Evolutionary conservation across 1,140 invertebrate species (phyloP).

Genomic region (Drosophila chauvacae): DNA sequence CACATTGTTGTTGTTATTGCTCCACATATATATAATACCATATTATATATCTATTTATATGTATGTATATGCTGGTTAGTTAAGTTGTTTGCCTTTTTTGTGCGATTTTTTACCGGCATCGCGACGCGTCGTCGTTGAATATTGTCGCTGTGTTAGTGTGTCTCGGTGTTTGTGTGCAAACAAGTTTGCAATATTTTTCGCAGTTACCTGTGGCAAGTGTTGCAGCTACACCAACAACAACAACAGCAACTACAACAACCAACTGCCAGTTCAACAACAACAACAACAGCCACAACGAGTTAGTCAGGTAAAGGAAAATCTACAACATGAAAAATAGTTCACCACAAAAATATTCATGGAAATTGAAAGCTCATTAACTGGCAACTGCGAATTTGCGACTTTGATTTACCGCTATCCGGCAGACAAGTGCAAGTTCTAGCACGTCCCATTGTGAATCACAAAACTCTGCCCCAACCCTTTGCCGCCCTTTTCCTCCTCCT

Average conservation of each 20-base stretch:
- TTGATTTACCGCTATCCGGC: constrained; percentile 46
- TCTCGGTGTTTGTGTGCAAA: constrained; percentile 56
- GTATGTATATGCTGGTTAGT: constrained; percentile 28
- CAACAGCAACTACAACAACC: constrained; percentile 30
- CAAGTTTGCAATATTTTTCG: constrained; percentile 61
- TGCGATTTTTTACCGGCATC: constrained; percentile 27
- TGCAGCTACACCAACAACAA: constrained; percentile 35
- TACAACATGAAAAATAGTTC: constrained; percentile 14
- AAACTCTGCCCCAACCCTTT: background rate
- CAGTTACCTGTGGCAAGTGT: constrained; percentile 52
- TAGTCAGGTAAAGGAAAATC: constrained; percentile 43
- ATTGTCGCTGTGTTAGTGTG: constrained; percentile 41
- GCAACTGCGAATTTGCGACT: constrained; percentile 27
- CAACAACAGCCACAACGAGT: constrained; percentile 25
- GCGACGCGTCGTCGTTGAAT: constrained; percentile 16
- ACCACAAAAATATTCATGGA: background rate
- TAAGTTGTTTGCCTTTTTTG: constrained; percentile 24
- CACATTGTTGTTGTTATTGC: constrained; percentile 21
- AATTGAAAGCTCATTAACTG: constrained; percentile 50
- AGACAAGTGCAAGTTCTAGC: constrained; percentile 40
- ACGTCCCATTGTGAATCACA: constrained; percentile 41
- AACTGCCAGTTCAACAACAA: constrained; percentile 20
- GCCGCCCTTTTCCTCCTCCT: background rate
- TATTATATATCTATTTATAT: background rate
- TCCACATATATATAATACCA: constrained; percentile 5